Conservation (phyloP, 1,140 invertebrate genomes). For the Ceratitis capitata region DNA sequence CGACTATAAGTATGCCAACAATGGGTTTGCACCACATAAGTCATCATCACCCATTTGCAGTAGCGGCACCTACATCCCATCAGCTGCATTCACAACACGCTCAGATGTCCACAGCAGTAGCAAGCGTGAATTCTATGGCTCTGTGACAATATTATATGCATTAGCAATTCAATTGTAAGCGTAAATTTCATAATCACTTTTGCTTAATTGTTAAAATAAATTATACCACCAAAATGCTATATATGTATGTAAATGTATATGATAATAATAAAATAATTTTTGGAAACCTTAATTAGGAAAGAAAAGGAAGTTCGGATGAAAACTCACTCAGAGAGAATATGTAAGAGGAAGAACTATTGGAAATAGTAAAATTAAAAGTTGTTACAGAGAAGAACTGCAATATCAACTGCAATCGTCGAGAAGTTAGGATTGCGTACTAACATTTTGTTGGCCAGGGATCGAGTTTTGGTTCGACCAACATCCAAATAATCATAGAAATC, state of each 20-base stretch:
- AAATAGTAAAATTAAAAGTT: too few relatives aligned
- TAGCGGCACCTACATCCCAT: constrained; percentile 56
- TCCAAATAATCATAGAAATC: too few relatives aligned
- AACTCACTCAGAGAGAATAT: too few relatives aligned
- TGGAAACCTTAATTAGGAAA: background rate
- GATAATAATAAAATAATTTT: background rate
- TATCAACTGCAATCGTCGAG: too few relatives aligned
- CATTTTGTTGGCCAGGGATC: too few relatives aligned
- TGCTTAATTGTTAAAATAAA: too few relatives aligned
- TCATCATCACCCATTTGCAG: constrained; percentile 54
- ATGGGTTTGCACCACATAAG: constrained; percentile 55
- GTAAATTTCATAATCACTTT: background rate
- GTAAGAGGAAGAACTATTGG: too few relatives aligned
- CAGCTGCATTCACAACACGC: constrained; percentile 48
- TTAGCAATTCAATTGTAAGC: background rate
- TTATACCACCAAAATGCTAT: background rate
- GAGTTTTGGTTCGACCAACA: too few relatives aligned
- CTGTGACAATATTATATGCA: constrained; percentile 62
- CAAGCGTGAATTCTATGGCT: constrained; percentile 54
- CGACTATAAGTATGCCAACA: constrained; percentile 54
- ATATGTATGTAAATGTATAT: background rate
- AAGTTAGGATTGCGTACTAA: too few relatives aligned
- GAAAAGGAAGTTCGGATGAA: too few relatives aligned
- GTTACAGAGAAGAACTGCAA: too few relatives aligned
- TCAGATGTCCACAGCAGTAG: constrained; percentile 56